phyloP scores from a whole-genome alignment of 2,888 invertebrate species.

The Drosophila paracracens region DNA sequence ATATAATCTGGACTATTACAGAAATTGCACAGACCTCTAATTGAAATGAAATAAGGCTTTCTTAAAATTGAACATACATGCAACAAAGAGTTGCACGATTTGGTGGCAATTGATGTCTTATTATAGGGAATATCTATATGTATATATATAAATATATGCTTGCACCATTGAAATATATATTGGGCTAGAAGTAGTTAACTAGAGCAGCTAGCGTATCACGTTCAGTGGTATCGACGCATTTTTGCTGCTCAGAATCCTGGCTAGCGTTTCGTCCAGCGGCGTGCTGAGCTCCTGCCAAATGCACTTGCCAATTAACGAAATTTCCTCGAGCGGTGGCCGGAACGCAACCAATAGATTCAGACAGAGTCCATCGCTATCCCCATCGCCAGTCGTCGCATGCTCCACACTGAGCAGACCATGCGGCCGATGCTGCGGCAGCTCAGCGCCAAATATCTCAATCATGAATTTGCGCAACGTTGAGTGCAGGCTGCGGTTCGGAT shows the following conservation, averaged over 20 bases:
- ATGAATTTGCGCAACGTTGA: conserved; percentile 95
- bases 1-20: background rate
- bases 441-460: conserved; percentile 95
- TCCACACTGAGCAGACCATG: conserved; percentile 91
- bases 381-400: conserved; percentile 86
- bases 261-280: conserved; percentile 88
- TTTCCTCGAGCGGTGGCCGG: conserved; percentile 93
- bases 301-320: conserved; percentile 94
- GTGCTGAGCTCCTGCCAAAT: conserved; percentile 94
- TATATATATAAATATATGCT: conserved; percentile 34
- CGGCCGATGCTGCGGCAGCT: conserved; percentile 93
- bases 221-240: conserved; percentile 92
- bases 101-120: conserved; percentile 33
- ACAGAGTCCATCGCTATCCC: conserved; percentile 90
- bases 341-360: conserved; percentile 93
- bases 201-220: conserved; percentile 88
- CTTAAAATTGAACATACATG: conserved; percentile 4
- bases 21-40: conserved; percentile 5
- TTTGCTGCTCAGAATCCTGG: conserved; percentile 89
- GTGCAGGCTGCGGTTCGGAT: conserved; percentile 92
- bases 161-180: conserved; percentile 48
- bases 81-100: conserved; percentile 11
- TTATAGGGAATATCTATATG: background rate
- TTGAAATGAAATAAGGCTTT: background rate
- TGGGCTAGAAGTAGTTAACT: conserved; percentile 25